phyloP scores from a whole-genome alignment of 2,888 invertebrate species.

The Cistogaster globosa region DNA sequence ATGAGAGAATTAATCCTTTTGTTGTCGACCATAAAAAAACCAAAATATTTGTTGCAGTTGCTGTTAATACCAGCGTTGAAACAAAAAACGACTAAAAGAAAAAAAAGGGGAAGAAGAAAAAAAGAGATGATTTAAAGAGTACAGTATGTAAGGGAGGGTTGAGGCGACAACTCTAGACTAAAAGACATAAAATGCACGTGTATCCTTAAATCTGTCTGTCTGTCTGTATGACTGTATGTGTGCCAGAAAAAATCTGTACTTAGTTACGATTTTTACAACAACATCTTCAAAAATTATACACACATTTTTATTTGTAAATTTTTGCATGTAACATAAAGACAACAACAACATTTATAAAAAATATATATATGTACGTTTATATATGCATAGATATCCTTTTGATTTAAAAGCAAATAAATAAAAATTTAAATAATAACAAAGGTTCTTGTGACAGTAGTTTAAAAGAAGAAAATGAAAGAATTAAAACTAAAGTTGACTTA shows the following conservation, averaged over 20 bases:
- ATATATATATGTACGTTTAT: too few species aligned
- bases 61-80: conserved; percentile 54
- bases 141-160: conserved; percentile 15
- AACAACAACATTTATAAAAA: not conserved
- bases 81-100: conserved; percentile 34
- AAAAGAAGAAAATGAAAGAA: not conserved
- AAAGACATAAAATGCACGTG: conserved; percentile 62
- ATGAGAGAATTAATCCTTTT: conserved; percentile 62
- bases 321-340: conserved; percentile 22
- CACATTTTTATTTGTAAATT: conserved; percentile 15
- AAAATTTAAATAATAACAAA: conserved; percentile 34
- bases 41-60: conserved; percentile 59
- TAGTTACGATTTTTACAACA: conserved; percentile 42
- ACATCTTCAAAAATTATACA: conserved; percentile 4
- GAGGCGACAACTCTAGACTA: conserved; percentile 49
- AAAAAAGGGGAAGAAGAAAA: conserved; percentile 15
- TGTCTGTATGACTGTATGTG: conserved; percentile 37
- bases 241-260: conserved; percentile 25
- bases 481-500: too few species aligned
- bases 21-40: conserved; percentile 54
- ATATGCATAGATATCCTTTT: conserved; percentile 29
- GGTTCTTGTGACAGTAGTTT: conserved; percentile 8
- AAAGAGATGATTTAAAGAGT: not conserved
- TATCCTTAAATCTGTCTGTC: conserved; percentile 26
- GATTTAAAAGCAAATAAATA: conserved; percentile 40